Evolutionary conservation across 1,140 invertebrate species (phyloP).

Genomic region (Limonius californicus): DNA sequence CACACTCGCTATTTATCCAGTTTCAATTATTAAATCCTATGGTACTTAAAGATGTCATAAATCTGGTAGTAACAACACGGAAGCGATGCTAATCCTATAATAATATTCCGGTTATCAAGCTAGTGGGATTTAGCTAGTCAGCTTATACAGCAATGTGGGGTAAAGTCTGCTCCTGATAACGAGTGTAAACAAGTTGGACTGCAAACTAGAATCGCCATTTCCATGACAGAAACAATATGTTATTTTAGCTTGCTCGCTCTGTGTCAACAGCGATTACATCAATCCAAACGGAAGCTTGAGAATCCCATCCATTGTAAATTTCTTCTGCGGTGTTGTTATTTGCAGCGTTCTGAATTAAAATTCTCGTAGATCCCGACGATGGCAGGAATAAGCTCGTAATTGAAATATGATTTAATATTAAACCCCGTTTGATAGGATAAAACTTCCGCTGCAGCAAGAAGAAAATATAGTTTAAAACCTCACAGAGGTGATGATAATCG

Average conservation of each 20-base stretch:
- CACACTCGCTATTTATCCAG: too few species aligned
- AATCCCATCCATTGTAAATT: neutral
- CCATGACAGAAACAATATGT: slow-evolving; percentile 2
- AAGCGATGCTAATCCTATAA: neutral
- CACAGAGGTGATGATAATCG: slow-evolving; percentile 23
- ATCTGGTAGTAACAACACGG: neutral
- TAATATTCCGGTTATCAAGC: slow-evolving; percentile 5
- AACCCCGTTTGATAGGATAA: neutral
- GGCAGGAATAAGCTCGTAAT: neutral
- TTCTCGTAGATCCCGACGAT: neutral
- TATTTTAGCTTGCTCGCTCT: neutral
- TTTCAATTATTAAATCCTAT: too few species aligned
- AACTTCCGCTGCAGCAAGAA: neutral
- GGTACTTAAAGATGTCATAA: neutral
- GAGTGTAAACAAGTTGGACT: neutral
- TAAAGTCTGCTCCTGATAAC: neutral
- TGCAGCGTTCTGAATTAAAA: neutral
- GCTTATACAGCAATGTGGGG: slow-evolving; percentile 3
- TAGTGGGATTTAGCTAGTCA: slow-evolving; percentile 2
- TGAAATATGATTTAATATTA: slow-evolving; percentile 4
- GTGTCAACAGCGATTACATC: neutral
- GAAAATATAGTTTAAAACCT: slow-evolving; percentile 17
- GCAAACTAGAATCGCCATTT: neutral
- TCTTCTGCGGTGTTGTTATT: neutral
- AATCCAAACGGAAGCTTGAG: neutral